Base-by-base conservation (phyloP, 2,797 vertebrate species). In the Acomys russatus region DNA sequence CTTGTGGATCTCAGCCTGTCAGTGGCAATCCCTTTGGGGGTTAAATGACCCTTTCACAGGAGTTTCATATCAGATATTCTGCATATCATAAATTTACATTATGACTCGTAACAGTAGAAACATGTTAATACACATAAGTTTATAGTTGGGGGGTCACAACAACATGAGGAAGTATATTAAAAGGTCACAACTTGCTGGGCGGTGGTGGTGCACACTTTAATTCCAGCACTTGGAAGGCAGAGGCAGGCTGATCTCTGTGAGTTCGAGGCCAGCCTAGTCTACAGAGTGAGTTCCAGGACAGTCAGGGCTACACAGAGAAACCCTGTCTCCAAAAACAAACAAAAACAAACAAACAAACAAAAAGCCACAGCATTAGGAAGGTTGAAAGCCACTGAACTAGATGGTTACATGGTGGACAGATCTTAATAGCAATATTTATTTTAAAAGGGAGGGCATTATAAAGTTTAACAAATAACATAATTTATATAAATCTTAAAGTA, bases 401-500 rank as follows among this genome's bases (percentile, higher is more conserved):
- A 49, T 92, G 56, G 76, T 71, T 20, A 49, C 14, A 20, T 25
- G 35, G 25, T 22, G 51, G 30, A 73, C 6, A 49, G 35, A 95
- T 61, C 38, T 80, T 96, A 92, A 51, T 61, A 66, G 91, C 74
- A 88, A 14, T 23, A 73, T 71, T 84, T 64, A 74, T 7, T 33
- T 56, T 33, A n/a, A 82, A 90, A 51, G 82, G 35, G 23, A 80
- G 20, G 56, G 28, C 35, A 56, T 14, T 63, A 33, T 33, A 10
- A 76, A 61, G 3, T 59, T 4, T 88, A 35, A 77, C 73, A 3
- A 23, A 28, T 56, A 76, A 79, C 78, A 20, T 3, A 25, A 71
- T 44, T 66, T 84, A 76, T 56, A 20, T 3, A 76, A 83, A 88
- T 82, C 66, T 28, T 93, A 91, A 92, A 82, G 68, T 76, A 83